These are phyloP conservation scores for Drosophila peninsularis DNA, from an alignment of 2,888 invertebrate species.

Conservation along the genomic window DNA sequence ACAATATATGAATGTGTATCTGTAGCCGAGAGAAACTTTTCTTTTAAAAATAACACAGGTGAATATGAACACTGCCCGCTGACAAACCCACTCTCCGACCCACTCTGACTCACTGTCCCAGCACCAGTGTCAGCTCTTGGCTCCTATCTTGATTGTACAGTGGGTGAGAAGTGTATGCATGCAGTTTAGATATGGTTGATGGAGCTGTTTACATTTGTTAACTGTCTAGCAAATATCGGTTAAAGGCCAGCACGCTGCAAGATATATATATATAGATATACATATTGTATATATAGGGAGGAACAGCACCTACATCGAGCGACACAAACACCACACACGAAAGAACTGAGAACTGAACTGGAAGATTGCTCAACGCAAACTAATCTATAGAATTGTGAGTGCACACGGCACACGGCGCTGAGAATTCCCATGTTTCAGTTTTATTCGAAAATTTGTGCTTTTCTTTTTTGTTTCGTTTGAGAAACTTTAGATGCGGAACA, in stretches of 20 bases:
- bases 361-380: slow-evolving; percentile 81
- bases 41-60: slow-evolving; percentile 76
- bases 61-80: slow-evolving; percentile 37
- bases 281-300: slow-evolving; percentile 1
- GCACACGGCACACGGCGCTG: slow-evolving; percentile 74
- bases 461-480: slow-evolving; percentile 56
- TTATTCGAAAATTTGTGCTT: slow-evolving; percentile 11
- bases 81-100: slow-evolving; percentile 34
- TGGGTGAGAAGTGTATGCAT: slow-evolving; percentile 13
- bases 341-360: slow-evolving; percentile 75
- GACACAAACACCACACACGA: slow-evolving; percentile 71
- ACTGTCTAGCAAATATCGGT: slow-evolving; percentile 59
- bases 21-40: slow-evolving; percentile 53
- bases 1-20: slow-evolving; percentile 63
- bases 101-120: slow-evolving; percentile 39
- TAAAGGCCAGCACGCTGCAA: slow-evolving; percentile 28
- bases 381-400: slow-evolving; percentile 80
- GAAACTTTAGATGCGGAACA: slow-evolving; percentile 77
- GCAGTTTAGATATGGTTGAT: slow-evolving; percentile 15
- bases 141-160: slow-evolving; percentile 4
- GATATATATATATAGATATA: slow-evolving; percentile 9
- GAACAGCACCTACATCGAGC: slow-evolving; percentile 67
- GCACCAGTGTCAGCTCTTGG: neutral
- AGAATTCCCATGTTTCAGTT: slow-evolving; percentile 40
- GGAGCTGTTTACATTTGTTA: slow-evolving; percentile 28